Base-by-base conservation (phyloP, 2,888 invertebrate species). In the Pterostichus niger region DNA sequence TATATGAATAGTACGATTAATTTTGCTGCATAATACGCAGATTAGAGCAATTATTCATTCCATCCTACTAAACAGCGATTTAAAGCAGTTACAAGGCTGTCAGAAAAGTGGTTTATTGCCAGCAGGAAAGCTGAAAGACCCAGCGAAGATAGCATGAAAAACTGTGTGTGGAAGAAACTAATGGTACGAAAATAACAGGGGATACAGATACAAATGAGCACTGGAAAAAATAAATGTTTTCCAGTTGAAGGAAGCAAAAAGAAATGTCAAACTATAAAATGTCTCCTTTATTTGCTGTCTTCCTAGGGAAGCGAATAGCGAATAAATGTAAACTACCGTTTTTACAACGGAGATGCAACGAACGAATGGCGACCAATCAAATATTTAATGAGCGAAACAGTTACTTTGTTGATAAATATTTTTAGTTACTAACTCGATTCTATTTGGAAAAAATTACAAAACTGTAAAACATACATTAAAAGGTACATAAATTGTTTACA, bases 221-320 rank as follows among this genome's bases (percentile, higher is more conserved):
- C 59, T 56, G 77, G 77, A 77, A 77, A 77, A 77, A 77, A 77
- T 77, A 77, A 77, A 77, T 77, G 77, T 77, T 77, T 77, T 77
- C 77, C 77, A 77, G 77, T 35, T 77, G 77, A 77, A 56, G 40
- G 24, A 54, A 56, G 59, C 54, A 59, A 77, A 77, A 77, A 77
- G 56, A 56, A 77, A 77, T 77, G 77, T 77, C 77, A 77, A 77
- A 77, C 77, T 77, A 56, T 56, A 77, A 77, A 56, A 77, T 77
- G 54, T 54, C 56, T 77, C 40, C 24, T 77, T 77, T 52, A 52
- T 76, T 76, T 76, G 40, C 77, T 77, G 56, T 75, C 52, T 17
- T 33, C 49, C 56, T 1, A 5, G 15, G 17, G 10, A 44, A 40
- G 11, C 68, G 15, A 15, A 17, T 44, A 40, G 11, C 68, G 15